phyloP scores from a whole-genome alignment of 1,140 invertebrate genomes.

The Temnothorax longispinosus region DNA sequence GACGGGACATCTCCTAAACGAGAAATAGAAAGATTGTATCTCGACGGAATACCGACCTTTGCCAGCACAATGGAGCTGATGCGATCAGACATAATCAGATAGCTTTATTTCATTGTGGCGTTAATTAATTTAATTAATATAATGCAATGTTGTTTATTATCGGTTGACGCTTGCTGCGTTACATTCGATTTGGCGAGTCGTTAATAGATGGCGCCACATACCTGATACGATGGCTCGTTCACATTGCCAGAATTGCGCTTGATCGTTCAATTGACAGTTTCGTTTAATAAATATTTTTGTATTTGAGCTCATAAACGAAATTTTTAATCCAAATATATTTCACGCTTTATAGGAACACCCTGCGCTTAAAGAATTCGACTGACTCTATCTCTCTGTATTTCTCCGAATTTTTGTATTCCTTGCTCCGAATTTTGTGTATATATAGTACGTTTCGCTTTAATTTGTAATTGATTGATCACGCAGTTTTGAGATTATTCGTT shows the following conservation, averaged over 20 bases:
- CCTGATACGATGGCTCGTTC: background rate
- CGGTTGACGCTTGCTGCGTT: background rate
- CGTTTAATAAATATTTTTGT: too few species aligned
- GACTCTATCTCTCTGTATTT: too few species aligned
- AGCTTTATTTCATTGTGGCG: background rate
- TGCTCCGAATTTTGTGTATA: too few species aligned
- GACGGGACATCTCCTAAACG: too few species aligned
- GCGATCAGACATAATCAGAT: background rate
- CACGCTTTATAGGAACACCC: too few species aligned
- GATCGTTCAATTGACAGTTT: too few species aligned
- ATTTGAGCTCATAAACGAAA: background rate
- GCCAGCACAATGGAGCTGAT: background rate
- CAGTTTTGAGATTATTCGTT: too few species aligned
- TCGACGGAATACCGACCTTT: background rate
- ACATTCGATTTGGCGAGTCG: background rate
- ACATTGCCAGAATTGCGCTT: too few species aligned
- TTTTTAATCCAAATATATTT: background rate
- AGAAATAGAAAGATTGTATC: background rate
- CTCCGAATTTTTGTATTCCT: too few species aligned
- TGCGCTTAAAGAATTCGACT: too few species aligned
- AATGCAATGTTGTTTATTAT: slow-evolving; percentile 26
- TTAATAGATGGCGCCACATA: slow-evolving; percentile 1
- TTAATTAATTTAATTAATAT: slow-evolving; percentile 11
- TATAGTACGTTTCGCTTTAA: too few species aligned
- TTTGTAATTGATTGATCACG: too few species aligned